Base-by-base conservation (phyloP, 2,797 vertebrate genomes). In the Oreochromis grahami region DNA sequence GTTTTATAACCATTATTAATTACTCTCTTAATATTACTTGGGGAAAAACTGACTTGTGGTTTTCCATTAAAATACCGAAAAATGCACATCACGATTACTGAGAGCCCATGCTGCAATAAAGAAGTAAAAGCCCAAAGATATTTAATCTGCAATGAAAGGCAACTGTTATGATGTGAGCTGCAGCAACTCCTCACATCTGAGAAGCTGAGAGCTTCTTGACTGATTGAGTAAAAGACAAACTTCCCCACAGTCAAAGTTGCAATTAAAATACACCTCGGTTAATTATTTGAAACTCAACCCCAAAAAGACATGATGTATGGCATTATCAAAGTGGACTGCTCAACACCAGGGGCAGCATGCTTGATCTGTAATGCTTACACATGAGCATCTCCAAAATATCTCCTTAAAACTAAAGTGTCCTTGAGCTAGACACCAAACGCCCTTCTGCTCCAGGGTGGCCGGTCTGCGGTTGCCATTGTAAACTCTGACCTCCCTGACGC, bases 351-450 rank as follows among this genome's bases (percentile, higher is more conserved):
- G 50, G 5, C 6, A 4, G 74, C 21, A 38, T 21, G 76, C 14
- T 26, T 55, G 34, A 53, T 12, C 14, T 2, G 1, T 55, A 55
- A 11, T 11, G 34, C 21, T 8, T 17, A 56, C 21, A 17, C 10
- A 45, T n/a, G 55, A 24, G 43, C 41, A 48, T 48, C 24, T 72
- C 41, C 43, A 72, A 48, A 17, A n/a, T n/a, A 68, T 14, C 34
- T 34, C 17, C 21, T 70, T 5, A 15, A 17, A 13, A 45, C 70
- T 32, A 34, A 24, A 36, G 68, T 21, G n/a, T 34, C 79, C 50
- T 58, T 81, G 13, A 81, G 65, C 80, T 26, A 79, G 2, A 80
- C 63, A 34, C 38, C 43, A 21, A 34, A 21, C 7, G 15, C 51
- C 24, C 24, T 48, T 32, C 15, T 60, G 70, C 45, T 52, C 15